Conservation (phyloP, 2,797 vertebrate species). For the Crenichthys baileyi region DNA sequence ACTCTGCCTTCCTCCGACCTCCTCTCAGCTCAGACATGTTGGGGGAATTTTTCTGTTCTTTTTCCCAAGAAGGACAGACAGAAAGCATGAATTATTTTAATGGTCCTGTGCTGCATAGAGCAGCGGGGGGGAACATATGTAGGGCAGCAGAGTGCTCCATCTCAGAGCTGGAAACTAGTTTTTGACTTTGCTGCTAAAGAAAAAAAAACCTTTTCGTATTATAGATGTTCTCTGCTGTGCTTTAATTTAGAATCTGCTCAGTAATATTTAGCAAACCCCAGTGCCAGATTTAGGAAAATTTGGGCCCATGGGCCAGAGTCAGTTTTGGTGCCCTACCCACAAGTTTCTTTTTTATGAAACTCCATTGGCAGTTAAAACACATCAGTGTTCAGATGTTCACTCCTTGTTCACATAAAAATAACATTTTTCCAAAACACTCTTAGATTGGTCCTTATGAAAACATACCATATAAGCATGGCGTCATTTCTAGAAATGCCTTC, state of each 20-base stretch:
- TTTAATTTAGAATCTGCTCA: neutral
- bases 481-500: neutral
- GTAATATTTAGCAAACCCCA: too few relatives aligned
- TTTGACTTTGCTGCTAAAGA: neutral
- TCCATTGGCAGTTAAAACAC: too few relatives aligned
- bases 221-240: neutral
- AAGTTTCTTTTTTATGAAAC: too few relatives aligned
- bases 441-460: too few relatives aligned
- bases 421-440: too few relatives aligned
- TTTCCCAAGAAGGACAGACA: slow-evolving; percentile 32
- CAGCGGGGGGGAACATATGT: slow-evolving; percentile 19
- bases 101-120: slow-evolving; percentile 28
- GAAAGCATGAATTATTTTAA: slow-evolving; percentile 67
- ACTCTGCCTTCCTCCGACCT: slow-evolving; percentile 35
- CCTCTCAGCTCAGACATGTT: slow-evolving; percentile 53
- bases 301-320: too few relatives aligned
- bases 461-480: too few relatives aligned
- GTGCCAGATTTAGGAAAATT: neutral
- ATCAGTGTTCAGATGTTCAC: too few relatives aligned
- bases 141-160: slow-evolving; percentile 29
- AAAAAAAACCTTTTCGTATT: neutral
- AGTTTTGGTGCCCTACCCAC: too few relatives aligned
- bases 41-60: slow-evolving; percentile 35
- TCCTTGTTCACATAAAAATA: too few relatives aligned
- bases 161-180: slow-evolving; percentile 11